Evolutionary conservation across 2,888 invertebrate genomes (phyloP), one percentile per base, ranked within the genome.

Genomic region (Leucoma salicis): DNA sequence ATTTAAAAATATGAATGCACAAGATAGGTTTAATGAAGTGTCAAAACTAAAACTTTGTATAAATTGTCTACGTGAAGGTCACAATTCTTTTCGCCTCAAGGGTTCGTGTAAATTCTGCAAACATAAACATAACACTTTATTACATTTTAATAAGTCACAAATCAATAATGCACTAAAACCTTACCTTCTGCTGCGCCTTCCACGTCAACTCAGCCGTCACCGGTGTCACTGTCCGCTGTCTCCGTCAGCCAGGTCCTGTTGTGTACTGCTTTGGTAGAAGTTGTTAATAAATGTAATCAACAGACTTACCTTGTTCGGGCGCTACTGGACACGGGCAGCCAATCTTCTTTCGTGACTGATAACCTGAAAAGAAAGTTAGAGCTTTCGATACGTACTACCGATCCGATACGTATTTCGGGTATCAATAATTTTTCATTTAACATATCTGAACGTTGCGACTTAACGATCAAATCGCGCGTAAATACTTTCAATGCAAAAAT

Each of bases 401-500:
- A 38, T 14, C 14, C 38, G 1, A 13, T 32, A 4, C 3, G 15
- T 6, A 14, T 38, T 24, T 31, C 31, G 2, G 38, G 38, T 2
- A 31, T 39, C 1, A 39, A 39, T 39, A 39, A 39, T 32, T 5
- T 39, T 12, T n/a, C 14, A 2, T 38, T 38, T 27, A 16, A 38
- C 15, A 32, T 38, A 1, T 25, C 32, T 1, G 25, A 38, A 8
- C 12, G 16, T 4, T 38, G 38, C 10, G 4, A 15, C 3, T 0
- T 38, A 4, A 12, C 1, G 1, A 16, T 38, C 11, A 15, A 32
- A 15, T 38, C 38, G 5, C 12, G 25, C 2, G 8, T 8, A 6
- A 32, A 12, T 16, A 25, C 32, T 4, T 38, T 12, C 12, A 16
- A 25, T 3, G 14, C 3, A 1, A 6, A 12, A 2, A 12, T 38